A percentile compares a stretch with the other conserved stretches of the same genome.
Evolutionary conservation across 1,140 invertebrate genomes (phyloP).

Genomic region (Tetramorium alpestre): DNA sequence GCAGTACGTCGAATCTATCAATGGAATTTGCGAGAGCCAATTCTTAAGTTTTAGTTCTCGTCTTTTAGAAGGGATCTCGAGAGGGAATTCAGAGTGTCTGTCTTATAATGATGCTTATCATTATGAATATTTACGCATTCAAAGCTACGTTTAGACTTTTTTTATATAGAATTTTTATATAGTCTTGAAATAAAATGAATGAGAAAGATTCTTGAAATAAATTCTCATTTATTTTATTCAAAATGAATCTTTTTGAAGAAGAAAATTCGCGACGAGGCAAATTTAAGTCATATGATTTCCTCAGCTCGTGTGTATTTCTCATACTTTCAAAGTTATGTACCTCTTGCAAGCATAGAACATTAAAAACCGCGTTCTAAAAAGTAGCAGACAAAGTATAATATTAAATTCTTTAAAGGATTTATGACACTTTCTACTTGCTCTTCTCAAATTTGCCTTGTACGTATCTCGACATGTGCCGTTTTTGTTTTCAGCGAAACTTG

Average conservation of each 20-base stretch:
- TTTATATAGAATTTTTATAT: not conserved
- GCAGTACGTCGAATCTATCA: not conserved
- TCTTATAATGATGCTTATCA: not conserved
- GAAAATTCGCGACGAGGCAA: not conserved
- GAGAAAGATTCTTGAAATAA: not conserved
- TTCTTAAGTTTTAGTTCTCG: not conserved
- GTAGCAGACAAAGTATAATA: conserved; percentile 15
- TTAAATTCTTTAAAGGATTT: conserved; percentile 31
- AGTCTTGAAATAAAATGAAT: not conserved
- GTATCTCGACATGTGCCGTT: not conserved
- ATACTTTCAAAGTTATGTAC: conserved; percentile 1
- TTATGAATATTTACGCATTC: not conserved
- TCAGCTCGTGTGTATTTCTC: not conserved
- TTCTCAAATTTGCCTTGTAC: not conserved
- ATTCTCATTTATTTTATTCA: conserved; percentile 9
- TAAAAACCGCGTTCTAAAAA: not conserved
- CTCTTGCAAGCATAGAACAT: conserved; percentile 5
- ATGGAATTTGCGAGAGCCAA: not conserved
- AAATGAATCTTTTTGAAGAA: not conserved
- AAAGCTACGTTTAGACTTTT: not conserved
- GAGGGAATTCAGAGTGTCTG: not conserved
- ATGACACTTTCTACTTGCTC: not conserved
- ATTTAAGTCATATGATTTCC: not conserved
- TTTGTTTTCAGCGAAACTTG: not conserved
- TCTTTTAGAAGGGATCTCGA: not conserved